Percentiles rank a stretch among this genome's conserved stretches.
Evolutionary conservation across 2,797 vertebrate species (phyloP).

Genomic region (Sebastolobus alascanus): DNA sequence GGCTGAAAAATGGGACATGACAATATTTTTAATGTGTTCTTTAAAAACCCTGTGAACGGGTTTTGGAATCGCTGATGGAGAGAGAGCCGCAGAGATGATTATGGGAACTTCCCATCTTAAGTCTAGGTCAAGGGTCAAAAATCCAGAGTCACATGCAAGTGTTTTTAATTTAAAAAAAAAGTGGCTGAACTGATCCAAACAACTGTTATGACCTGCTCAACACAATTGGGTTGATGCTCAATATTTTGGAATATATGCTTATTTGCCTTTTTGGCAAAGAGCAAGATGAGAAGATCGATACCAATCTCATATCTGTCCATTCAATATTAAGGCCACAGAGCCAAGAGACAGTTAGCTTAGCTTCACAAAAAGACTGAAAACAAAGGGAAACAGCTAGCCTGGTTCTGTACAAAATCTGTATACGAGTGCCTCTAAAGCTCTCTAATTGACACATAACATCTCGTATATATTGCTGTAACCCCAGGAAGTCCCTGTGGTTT

Average conservation of each 20-base stretch:
- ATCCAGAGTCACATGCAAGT: not conserved
- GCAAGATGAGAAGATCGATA: not conserved
- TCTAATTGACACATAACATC: not conserved
- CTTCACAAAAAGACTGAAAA: not conserved
- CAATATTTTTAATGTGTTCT: conserved; percentile 22
- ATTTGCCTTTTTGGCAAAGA: not conserved
- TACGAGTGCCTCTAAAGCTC: not conserved
- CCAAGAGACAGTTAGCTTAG: not conserved
- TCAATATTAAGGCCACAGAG: not conserved
- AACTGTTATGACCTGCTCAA: not conserved
- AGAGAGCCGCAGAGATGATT: not conserved
- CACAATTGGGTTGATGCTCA: not conserved
- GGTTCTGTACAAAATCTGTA: not conserved
- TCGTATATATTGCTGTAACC: not conserved
- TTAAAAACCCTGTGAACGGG: not conserved
- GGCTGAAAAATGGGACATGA: conserved; percentile 46
- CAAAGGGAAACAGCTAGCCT: not conserved
- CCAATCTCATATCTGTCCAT: not conserved
- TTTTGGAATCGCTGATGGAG: conserved; percentile 5
- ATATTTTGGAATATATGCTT: not conserved
- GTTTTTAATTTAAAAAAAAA: not conserved
- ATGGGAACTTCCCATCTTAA: conserved; percentile 3
- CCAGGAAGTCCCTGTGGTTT: no score
- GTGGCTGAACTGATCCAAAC: conserved; percentile 5
- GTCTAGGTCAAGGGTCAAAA: not conserved